Evolutionary conservation across 2,888 invertebrate species (phyloP), one percentile per base, ranked within the genome.

Genomic region (Pemphredon lugubris): DNA sequence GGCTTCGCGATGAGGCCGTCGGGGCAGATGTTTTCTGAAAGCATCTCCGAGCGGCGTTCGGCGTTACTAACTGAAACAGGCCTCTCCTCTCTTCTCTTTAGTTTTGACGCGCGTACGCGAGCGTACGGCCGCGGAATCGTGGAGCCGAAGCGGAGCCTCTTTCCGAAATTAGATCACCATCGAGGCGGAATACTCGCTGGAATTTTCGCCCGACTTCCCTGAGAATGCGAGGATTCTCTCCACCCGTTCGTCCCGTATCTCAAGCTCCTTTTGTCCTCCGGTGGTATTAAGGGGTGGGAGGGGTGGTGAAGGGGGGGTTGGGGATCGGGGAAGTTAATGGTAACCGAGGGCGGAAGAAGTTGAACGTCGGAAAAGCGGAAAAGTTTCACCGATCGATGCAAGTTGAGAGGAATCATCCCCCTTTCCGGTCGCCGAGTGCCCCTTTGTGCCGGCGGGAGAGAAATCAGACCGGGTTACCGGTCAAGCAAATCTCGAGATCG

Each of bases 51-150:
- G 34, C 58, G 40, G 42, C 50, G 58, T 54, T 34, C 51, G 39
- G 57, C 50, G 48, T 34, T 59, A 67, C 76, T 70, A 70, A 67
- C 65, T 55, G 78, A 81, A 79, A 73, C 84, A 40, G 55, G 51
- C 58, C 50, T 37, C 40, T 45, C 40, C 47, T 50, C 72, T 68
- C 61, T 69, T 60, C 68, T 75, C 77, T 75, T 85, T 82, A 85
- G 85, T 85, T 84, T 84, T 77, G 75, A 79, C 79, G 82, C 81
- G 84, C 63, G 72, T 75, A 77, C 71, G 79, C 75, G 80, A 79
- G 79, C 83, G 84, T 68, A 59, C 80, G 77, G 83, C 70, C 77
- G 77, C 65, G 64, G 48, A 66, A 57, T 58, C 53, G 44, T 23
- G 23, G 37, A 37, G 42, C 32, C 48, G 61, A 34, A 53, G 50